These are phyloP conservation scores for Acinonyx jubatus DNA, from an alignment of 2,113 vertebrate species.

Conservation along the genomic window DNA sequence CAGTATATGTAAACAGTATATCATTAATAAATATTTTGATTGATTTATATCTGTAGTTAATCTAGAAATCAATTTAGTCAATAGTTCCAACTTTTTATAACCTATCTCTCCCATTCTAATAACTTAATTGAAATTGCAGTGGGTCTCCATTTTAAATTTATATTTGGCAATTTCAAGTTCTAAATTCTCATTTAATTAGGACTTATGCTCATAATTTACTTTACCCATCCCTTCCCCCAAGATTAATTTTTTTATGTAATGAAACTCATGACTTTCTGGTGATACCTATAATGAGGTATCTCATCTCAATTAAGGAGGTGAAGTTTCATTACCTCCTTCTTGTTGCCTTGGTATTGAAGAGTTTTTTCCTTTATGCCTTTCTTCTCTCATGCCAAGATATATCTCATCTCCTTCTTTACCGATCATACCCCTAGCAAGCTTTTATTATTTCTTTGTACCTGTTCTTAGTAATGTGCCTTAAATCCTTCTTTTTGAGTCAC, in stretches of 20 bases:
- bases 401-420: conserved; percentile 52
- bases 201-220: not conserved
- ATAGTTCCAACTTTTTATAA: conserved; percentile 41
- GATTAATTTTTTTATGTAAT: not conserved
- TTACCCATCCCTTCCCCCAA: not conserved
- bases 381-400: conserved; percentile 38
- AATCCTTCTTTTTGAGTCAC: conserved; percentile 29
- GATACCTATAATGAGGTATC: not conserved
- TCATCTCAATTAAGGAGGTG: not conserved
- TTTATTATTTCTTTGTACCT: conserved; percentile 57
- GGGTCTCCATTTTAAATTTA: conserved; percentile 34
- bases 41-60: not conserved
- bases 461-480: conserved; percentile 30
- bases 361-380: conserved; percentile 23
- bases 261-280: not conserved
- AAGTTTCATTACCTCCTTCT: not conserved
- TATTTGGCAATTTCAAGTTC: conserved; percentile 23
- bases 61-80: not conserved
- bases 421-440: conserved; percentile 26
- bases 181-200: not conserved
- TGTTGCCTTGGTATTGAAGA: not conserved
- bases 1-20: not conserved
- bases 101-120: not conserved
- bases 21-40: not conserved
- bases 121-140: not conserved